Evolutionary conservation across 2,888 invertebrate species (phyloP).

Genomic region (Thereva unica): DNA sequence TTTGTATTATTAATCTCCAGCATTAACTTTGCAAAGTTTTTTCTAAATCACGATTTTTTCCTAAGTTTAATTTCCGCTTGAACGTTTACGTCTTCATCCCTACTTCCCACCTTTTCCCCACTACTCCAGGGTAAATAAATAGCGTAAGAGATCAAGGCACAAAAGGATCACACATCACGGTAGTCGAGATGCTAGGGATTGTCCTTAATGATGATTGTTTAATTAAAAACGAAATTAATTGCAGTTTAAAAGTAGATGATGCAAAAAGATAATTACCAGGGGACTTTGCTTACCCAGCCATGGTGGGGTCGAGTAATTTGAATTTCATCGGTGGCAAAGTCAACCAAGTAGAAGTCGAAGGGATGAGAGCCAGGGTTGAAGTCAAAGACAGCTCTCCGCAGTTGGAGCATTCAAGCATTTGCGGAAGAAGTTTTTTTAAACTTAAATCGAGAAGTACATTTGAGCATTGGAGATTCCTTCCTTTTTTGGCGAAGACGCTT

Average conservation of each 20-base stretch:
- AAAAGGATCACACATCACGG: conserved; percentile 29
- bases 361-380: neutral
- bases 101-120: neutral
- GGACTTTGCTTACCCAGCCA: conserved; percentile 19
- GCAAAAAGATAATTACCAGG: conserved; percentile 38
- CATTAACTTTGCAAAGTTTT: conserved; percentile 7
- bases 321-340: conserved; percentile 36
- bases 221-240: conserved; percentile 40
- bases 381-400: too few species aligned
- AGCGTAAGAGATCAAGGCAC: conserved; percentile 28
- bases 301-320: conserved; percentile 20
- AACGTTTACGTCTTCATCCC: conserved; percentile 10
- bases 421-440: conserved; percentile 24
- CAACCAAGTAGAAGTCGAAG: conserved; percentile 27
- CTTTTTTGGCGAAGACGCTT: conserved; percentile 1
- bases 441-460: conserved; percentile 4
- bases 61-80: conserved; percentile 29
- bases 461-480: conserved; percentile 12
- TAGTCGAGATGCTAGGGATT: conserved; percentile 7
- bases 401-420: too few species aligned
- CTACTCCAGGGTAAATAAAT: conserved; percentile 12
- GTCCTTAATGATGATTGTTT: conserved; percentile 39
- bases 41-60: conserved; percentile 7
- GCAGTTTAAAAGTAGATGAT: conserved; percentile 41
- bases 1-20: too few species aligned